Evolutionary conservation across 2,888 invertebrate genomes (phyloP).

Genomic region (Erpobdella octoculata): DNA sequence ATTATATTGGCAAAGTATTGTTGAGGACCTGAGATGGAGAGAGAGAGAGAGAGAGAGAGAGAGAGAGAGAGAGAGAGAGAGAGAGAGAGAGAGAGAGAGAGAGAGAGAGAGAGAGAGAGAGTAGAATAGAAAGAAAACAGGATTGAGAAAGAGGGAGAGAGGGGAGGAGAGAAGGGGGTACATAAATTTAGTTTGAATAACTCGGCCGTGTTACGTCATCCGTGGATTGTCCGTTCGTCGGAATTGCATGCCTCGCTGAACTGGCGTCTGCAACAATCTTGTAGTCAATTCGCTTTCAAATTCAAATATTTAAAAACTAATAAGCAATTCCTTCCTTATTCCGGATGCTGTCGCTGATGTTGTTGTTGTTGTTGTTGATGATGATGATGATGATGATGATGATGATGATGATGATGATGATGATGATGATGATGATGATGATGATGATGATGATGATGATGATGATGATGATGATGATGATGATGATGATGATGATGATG

Average conservation of each 20-base stretch:
- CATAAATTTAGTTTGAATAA: slow-evolving; percentile 6
- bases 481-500: slow-evolving; percentile 1
- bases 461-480: neutral
- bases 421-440: slow-evolving; percentile 15
- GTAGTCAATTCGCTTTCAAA: slow-evolving; percentile 1
- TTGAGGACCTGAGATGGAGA: no score
- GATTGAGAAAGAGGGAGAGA: no score
- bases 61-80: no score
- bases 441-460: slow-evolving; percentile 13
- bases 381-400: slow-evolving; percentile 5
- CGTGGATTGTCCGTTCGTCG: neutral
- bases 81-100: no score
- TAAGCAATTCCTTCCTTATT: no score
- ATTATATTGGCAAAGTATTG: no score
- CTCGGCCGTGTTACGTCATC: neutral
- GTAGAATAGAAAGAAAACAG: no score
- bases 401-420: slow-evolving; percentile 12
- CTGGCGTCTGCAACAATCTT: neutral
- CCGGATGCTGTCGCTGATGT: no score
- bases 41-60: no score
- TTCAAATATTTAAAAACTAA: slow-evolving; percentile 6
- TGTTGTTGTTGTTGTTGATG: neutral
- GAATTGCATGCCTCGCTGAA: neutral
- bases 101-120: no score
- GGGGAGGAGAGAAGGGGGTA: neutral